Evolutionary conservation across 1,140 invertebrate species (phyloP).

Genomic region (Apis dorsata): DNA sequence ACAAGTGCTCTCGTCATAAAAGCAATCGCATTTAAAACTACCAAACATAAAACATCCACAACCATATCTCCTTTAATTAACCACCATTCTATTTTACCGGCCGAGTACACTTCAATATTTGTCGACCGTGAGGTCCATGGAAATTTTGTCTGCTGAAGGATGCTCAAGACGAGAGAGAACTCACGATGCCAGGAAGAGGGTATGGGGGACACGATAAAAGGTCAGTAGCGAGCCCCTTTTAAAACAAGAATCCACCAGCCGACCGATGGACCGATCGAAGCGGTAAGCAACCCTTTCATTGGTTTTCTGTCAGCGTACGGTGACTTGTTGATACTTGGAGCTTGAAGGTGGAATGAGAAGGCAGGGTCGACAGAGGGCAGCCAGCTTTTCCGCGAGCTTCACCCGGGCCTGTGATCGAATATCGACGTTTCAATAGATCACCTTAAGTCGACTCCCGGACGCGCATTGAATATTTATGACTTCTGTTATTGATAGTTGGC

Average conservation of each 20-base stretch:
- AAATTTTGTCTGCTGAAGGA: neutral
- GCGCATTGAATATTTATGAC: conserved; percentile 61
- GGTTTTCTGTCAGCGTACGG: conserved; percentile 45
- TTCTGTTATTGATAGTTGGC: conserved; percentile 53
- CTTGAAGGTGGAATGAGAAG: neutral
- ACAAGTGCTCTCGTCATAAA: neutral
- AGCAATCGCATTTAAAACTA: neutral
- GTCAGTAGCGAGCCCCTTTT: conserved; percentile 4
- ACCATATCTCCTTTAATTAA: no score
- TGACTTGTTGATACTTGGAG: conserved; percentile 56
- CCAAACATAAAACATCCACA: neutral
- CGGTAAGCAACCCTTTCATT: conserved; percentile 46
- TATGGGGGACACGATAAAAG: neutral
- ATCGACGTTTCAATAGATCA: conserved; percentile 64
- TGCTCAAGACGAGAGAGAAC: neutral
- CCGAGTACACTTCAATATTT: conserved; percentile 1
- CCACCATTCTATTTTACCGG: no score
- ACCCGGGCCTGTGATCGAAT: conserved; percentile 47
- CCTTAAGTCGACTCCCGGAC: conserved; percentile 49
- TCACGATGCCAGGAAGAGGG: neutral
- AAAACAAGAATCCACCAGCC: conserved; percentile 3
- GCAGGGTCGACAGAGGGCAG: conserved; percentile 34
- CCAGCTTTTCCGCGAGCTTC: conserved; percentile 39
- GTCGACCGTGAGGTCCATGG: neutral
- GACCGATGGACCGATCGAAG: conserved; percentile 16